Conservation (phyloP, 1,140 invertebrate species). For the Megathymus violae region DNA sequence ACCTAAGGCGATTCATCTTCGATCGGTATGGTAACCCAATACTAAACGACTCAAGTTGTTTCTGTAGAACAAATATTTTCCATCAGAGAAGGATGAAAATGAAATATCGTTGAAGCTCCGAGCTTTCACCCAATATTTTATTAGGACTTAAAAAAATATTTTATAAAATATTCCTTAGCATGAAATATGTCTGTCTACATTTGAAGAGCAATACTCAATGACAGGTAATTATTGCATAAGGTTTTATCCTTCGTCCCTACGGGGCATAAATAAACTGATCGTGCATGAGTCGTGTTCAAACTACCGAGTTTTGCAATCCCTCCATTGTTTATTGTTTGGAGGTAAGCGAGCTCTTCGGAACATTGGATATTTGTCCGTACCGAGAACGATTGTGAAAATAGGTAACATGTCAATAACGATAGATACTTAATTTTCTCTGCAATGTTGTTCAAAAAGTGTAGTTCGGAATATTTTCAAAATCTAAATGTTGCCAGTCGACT, state of each 20-base stretch:
- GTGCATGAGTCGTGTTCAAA: conserved; percentile 47
- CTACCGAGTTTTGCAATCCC: conserved; percentile 55
- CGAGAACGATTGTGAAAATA: conserved; percentile 52
- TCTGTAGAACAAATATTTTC: too few species aligned
- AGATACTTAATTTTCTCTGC: conserved; percentile 32
- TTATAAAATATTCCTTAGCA: too few species aligned
- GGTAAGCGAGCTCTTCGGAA: conserved; percentile 35
- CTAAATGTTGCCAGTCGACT: too few species aligned
- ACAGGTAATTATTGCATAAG: conserved; percentile 36
- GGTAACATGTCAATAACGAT: conserved; percentile 52
- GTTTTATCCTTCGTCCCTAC: conserved; percentile 48
- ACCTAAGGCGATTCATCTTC: too few species aligned
- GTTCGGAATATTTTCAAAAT: neutral
- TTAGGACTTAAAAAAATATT: too few species aligned
- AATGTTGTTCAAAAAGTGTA: conserved; percentile 14
- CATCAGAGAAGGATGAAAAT: too few species aligned
- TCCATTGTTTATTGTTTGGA: conserved; percentile 65
- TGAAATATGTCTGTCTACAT: conserved; percentile 37
- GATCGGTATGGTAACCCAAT: too few species aligned
- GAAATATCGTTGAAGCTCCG: too few species aligned
- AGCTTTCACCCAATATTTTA: too few species aligned
- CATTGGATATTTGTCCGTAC: conserved; percentile 47
- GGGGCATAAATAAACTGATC: conserved; percentile 55
- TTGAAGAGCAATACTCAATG: conserved; percentile 17
- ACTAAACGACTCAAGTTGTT: too few species aligned